Conservation (phyloP, 1,140 invertebrate genomes). For the Eriocheir sinensis region DNA sequence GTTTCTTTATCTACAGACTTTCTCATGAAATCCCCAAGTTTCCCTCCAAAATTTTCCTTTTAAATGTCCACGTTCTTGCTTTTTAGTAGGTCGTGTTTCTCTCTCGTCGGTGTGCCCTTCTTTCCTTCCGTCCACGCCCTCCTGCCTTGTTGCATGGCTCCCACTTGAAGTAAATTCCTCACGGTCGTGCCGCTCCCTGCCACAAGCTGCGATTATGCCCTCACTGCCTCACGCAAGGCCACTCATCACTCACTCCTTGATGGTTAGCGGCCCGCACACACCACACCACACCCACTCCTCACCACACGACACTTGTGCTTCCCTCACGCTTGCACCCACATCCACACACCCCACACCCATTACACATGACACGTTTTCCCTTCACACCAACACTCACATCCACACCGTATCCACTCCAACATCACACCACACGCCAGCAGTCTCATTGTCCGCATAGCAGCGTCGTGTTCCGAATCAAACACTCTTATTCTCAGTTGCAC, state of each 20-base stretch:
- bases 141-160: not conserved
- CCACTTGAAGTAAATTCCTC: not conserved
- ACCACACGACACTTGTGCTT: not conserved
- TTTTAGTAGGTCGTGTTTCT: not conserved
- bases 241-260: slow-evolving; percentile 5
- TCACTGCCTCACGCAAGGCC: not conserved
- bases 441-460: too few relatives aligned
- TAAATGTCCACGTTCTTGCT: not conserved
- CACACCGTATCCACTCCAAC: too few relatives aligned
- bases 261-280: not conserved
- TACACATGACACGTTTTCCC: too few relatives aligned
- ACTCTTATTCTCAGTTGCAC: not conserved
- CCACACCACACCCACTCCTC: not conserved
- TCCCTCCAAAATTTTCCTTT: not conserved
- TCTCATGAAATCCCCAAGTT: not conserved
- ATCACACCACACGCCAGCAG: too few relatives aligned
- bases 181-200: not conserved
- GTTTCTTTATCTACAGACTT: not conserved
- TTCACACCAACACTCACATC: too few relatives aligned
- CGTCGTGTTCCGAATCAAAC: too few relatives aligned
- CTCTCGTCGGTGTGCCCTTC: not conserved
- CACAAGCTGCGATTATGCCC: not conserved
- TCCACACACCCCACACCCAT: not conserved
- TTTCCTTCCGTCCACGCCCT: not conserved
- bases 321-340: not conserved